Evolutionary conservation across 2,113 vertebrate genomes (phyloP).

Genomic region (Agapornis roseicollis): DNA sequence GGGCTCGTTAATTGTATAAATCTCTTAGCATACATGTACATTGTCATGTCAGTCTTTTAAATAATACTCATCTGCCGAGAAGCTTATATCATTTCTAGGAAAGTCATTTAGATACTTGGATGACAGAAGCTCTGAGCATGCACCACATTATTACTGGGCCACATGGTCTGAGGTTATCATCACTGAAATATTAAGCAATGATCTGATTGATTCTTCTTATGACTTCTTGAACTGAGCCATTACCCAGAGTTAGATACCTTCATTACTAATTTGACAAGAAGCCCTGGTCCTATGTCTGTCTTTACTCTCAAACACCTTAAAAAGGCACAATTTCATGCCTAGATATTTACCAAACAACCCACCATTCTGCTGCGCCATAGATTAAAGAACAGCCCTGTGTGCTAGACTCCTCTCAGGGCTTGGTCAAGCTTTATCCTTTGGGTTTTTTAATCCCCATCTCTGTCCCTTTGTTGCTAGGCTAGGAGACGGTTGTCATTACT

Average conservation of each 20-base stretch:
- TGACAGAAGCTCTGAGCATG: background rate
- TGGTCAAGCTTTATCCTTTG: background rate
- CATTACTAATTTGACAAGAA: background rate
- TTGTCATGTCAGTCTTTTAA: background rate
- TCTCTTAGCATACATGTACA: background rate
- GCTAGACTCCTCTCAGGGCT: background rate
- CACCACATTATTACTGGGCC: background rate
- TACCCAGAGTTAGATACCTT: background rate
- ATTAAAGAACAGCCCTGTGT: background rate
- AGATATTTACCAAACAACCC: background rate
- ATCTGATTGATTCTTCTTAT: background rate
- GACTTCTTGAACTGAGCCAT: background rate
- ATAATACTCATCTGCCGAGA: background rate
- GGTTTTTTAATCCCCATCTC: background rate
- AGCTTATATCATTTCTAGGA: background rate
- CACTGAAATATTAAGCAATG: background rate
- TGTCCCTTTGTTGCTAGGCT: background rate
- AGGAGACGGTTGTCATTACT: background rate
- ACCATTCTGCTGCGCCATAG: background rate
- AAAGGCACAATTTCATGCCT: background rate
- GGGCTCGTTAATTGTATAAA: background rate
- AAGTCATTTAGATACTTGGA: background rate
- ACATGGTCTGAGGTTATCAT: background rate
- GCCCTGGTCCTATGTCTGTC: background rate
- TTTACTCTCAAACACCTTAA: background rate